Conservation (phyloP, 1,140 invertebrate species). For the Cardiocondyla obscurior region DNA sequence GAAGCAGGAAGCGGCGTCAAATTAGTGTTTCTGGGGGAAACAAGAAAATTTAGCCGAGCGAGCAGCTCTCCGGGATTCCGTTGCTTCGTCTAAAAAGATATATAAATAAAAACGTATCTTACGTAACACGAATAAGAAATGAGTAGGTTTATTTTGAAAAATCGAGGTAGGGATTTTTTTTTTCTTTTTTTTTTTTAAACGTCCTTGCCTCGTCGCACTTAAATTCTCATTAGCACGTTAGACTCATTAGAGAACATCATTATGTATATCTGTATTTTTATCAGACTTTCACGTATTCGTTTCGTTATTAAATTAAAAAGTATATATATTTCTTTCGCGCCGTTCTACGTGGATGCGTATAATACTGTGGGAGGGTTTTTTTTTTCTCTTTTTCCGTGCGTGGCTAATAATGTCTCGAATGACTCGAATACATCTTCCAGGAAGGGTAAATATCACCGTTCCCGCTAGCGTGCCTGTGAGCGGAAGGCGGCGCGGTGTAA, state of each 20-base stretch:
- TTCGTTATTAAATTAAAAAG: neutral
- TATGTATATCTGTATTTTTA: neutral
- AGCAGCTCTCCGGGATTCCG: neutral
- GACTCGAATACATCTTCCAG: neutral
- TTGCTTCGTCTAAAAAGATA: neutral
- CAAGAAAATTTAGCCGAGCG: neutral
- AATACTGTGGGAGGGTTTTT: no score
- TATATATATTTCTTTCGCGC: neutral
- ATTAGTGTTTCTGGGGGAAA: neutral
- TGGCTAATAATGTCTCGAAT: slow-evolving; percentile 21
- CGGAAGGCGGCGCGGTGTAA: slow-evolving; percentile 9
- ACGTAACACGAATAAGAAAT: no score
- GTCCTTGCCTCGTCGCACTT: no score
- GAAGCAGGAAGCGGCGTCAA: neutral
- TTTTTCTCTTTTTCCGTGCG: neutral
- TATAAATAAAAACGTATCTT: no score
- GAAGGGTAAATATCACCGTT: slow-evolving; percentile 22
- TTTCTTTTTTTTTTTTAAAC: no score
- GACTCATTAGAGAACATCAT: neutral
- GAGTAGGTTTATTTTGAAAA: neutral
- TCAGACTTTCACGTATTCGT: neutral
- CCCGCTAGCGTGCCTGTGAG: neutral
- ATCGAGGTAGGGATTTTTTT: neutral
- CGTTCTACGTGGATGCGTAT: neutral
- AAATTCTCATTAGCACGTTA: no score